Percentiles rank a stretch among this genome's conserved stretches.
phyloP scores from a whole-genome alignment of 2,113 vertebrate genomes.

The Rhinolophus sinicus region DNA sequence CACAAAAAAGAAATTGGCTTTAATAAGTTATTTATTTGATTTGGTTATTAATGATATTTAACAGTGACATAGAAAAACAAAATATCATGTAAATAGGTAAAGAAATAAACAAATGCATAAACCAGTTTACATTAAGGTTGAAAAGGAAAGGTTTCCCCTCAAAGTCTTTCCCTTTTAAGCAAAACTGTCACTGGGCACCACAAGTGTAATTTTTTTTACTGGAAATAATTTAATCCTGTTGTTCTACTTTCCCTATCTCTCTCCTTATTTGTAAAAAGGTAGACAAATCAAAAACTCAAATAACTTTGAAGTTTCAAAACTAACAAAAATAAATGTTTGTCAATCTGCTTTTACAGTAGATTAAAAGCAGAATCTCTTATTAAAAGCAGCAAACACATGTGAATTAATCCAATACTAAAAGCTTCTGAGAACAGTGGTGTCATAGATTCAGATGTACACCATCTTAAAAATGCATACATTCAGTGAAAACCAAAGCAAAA shows the following conservation, averaged over 20 bases:
- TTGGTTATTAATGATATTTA: conserved; percentile 11
- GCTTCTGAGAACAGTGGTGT: not conserved
- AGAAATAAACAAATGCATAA: not conserved
- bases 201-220: not conserved
- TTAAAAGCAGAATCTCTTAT: not conserved
- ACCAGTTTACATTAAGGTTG: not conserved
- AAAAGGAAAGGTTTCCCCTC: not conserved
- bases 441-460: not conserved
- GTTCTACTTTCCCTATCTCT: not conserved
- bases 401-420: conserved; percentile 29
- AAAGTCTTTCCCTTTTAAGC: conserved; percentile 11
- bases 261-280: conserved; percentile 39
- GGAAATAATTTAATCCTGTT: conserved; percentile 51
- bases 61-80: not conserved
- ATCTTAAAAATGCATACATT: not conserved
- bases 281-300: conserved; percentile 19
- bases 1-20: conserved; percentile 5
- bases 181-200: not conserved
- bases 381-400: not conserved
- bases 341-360: not conserved
- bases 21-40: conserved; percentile 27
- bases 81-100: not conserved
- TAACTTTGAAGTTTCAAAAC: conserved; percentile 4
- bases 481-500: conserved; percentile 26
- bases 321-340: not conserved